A percentile compares a stretch with the other conserved stretches of the same genome.
Evolutionary conservation across 2,888 invertebrate species (phyloP).

Genomic region (Himalopsyche anomala): DNA sequence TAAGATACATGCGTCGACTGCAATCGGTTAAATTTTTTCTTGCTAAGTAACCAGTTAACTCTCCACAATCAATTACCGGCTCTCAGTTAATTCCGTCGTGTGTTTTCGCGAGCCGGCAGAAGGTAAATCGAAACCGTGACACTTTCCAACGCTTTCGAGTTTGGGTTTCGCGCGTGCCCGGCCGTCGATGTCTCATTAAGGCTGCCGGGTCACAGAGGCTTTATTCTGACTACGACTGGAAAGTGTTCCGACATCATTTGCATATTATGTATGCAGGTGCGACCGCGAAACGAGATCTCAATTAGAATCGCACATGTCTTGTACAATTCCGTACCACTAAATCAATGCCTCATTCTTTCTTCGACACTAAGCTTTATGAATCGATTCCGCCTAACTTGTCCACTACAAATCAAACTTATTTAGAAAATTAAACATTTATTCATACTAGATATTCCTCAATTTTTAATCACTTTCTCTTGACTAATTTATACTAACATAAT

Average conservation of each 20-base stretch:
- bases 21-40: no score
- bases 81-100: background rate
- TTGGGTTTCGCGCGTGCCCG: slow-evolving; percentile 49
- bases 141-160: slow-evolving; percentile 28
- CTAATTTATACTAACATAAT: no score
- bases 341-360: background rate
- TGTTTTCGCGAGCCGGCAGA: background rate
- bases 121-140: background rate
- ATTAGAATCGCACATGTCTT: background rate
- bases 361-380: no score
- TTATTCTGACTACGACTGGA: background rate
- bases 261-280: slow-evolving; percentile 1
- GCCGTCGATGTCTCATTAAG: slow-evolving; percentile 46
- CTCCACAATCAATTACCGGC: background rate
- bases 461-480: no score
- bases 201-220: slow-evolving; percentile 45
- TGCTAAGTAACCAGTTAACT: background rate
- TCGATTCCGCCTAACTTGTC: no score
- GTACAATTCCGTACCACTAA: background rate
- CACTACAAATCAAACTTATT: no score
- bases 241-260: slow-evolving; percentile 21
- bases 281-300: slow-evolving; percentile 7
- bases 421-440: no score
- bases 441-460: no score
- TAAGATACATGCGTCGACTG: no score